Evolutionary conservation across 2,888 invertebrate genomes (phyloP).

Genomic region (Frankliniella intonsa): DNA sequence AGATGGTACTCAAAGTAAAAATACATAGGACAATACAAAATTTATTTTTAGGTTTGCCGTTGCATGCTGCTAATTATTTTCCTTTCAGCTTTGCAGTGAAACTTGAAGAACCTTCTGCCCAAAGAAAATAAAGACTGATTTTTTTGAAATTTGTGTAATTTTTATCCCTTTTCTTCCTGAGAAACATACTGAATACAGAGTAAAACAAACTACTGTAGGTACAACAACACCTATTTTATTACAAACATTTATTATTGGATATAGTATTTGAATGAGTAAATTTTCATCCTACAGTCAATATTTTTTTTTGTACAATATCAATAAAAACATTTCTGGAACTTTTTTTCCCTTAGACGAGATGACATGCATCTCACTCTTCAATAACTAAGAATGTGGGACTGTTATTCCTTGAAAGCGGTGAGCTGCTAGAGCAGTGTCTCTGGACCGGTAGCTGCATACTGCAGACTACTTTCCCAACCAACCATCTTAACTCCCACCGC

Average conservation of each 20-base stretch:
- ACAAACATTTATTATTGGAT: background rate
- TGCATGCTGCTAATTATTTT: background rate
- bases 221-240: background rate
- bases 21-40: background rate
- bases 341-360: too few species aligned
- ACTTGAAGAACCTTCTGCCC: background rate
- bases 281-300: background rate
- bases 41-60: background rate
- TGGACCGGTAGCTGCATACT: too few species aligned
- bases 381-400: too few species aligned
- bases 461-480: too few species aligned
- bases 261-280: too few species aligned
- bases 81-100: background rate
- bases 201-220: background rate
- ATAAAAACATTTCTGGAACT: too few species aligned
- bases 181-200: background rate
- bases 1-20: background rate
- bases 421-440: too few species aligned
- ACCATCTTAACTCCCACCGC: too few species aligned
- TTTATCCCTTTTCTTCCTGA: background rate
- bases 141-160: background rate
- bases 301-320: too few species aligned
- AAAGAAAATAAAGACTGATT: background rate
- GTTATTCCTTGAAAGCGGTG: too few species aligned
- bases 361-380: too few species aligned